Percentiles rank a stretch among this genome's conserved stretches.
Conservation (phyloP, 2,113 vertebrate species). For the Indri indri region DNA sequence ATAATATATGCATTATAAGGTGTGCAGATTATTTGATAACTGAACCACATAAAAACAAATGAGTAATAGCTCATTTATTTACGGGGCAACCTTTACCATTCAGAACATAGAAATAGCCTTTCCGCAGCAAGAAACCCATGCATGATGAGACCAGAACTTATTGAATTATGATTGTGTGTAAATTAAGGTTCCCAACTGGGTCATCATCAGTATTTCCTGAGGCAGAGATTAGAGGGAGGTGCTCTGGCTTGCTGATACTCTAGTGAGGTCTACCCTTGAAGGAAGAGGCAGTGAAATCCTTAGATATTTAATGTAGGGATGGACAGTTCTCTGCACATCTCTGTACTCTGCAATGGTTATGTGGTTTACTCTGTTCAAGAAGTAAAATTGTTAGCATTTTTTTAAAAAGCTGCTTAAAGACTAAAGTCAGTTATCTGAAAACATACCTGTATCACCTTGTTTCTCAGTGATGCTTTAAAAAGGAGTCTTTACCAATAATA, state of each 20-base stretch:
- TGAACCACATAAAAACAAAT: conserved; percentile 31
- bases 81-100: neutral
- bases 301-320: neutral
- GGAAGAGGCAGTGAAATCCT: neutral
- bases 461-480: conserved; percentile 29
- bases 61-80: conserved; percentile 17
- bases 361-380: conserved; percentile 8
- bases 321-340: neutral
- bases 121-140: neutral
- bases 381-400: conserved; percentile 3
- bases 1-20: conserved; percentile 34
- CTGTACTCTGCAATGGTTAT: neutral
- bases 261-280: neutral
- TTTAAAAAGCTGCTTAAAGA: neutral
- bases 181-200: neutral
- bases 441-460: neutral
- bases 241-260: neutral
- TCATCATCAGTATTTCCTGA: neutral
- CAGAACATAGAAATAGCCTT: conserved; percentile 31
- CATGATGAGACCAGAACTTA: neutral
- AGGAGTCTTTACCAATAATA: neutral
- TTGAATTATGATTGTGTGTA: neutral
- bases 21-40: conserved; percentile 32
- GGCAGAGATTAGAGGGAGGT: neutral
- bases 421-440: conserved; percentile 19